Evolutionary conservation across 2,888 invertebrate species (phyloP).

Genomic region (Oligia latruncula): DNA sequence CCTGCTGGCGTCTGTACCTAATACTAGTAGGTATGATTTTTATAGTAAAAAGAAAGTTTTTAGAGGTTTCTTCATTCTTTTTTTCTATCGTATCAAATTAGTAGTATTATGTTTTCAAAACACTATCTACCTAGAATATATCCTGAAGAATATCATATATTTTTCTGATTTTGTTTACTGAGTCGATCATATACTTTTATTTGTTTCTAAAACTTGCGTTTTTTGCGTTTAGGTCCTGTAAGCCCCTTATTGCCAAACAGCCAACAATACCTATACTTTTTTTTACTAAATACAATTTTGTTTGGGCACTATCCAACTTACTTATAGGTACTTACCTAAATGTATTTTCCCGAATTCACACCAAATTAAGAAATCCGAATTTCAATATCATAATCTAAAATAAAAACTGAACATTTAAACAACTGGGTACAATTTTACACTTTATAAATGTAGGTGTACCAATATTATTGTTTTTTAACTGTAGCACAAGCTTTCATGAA

Average conservation of each 20-base stretch:
- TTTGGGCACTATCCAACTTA: background rate
- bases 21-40: too few relatives aligned
- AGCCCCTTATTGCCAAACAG: background rate
- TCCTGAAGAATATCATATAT: too few relatives aligned
- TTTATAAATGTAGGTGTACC: conserved; percentile 59
- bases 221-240: too few relatives aligned
- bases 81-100: too few relatives aligned
- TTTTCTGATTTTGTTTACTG: too few relatives aligned
- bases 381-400: conserved; percentile 69
- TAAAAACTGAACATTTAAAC: conserved; percentile 56
- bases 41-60: too few relatives aligned
- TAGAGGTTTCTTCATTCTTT: too few relatives aligned
- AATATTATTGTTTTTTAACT: conserved; percentile 44
- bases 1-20: too few relatives aligned
- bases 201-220: too few relatives aligned
- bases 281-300: background rate
- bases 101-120: too few relatives aligned
- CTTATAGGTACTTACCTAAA: background rate
- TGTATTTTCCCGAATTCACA: conserved; percentile 31
- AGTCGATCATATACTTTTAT: too few relatives aligned
- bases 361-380: conserved; percentile 68
- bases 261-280: background rate
- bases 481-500: conserved; percentile 60
- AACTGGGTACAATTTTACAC: conserved; percentile 74
- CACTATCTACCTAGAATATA: too few relatives aligned